Base-by-base conservation (phyloP, 2,888 invertebrate genomes). In the Agrenia bidenticulata region DNA sequence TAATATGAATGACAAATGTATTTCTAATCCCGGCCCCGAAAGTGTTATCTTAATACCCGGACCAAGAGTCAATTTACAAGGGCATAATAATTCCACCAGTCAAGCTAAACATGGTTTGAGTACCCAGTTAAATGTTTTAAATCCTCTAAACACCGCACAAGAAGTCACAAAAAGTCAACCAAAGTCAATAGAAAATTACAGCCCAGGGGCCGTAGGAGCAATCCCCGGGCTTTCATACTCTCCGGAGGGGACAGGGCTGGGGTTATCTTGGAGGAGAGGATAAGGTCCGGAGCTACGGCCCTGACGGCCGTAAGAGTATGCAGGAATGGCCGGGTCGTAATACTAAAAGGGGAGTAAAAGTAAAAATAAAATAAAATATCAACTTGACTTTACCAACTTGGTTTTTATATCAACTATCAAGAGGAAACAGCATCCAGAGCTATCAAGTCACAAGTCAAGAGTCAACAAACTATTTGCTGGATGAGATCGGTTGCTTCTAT, bases 31-130 rank as follows among this genome's bases (percentile, higher is more conserved):
- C 59, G 11, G 32, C 11, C 32, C 32, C 61, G 32, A 51, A 63
- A 61, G 61, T 57, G 65, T 62, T 65, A 63, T 69, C 66, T 63
- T 69, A 66, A 69, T 69, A 66, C 66, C 23, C 23, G 26, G 15
- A 26, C 37, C 37, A 53, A 24, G 53, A 27, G 53, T 61, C 51
- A 51, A 49, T 45, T 61, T 61, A 56, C 66, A 66, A 63, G 62
- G 66, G 63, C 62, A 66, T 66, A 66, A 63, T 66, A 66, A 66
- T 66, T 63, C 61, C 32, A 58, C 41, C 37, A 39, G 65, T 66
- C 61, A 57, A 37, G 32, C 32, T 32, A 32, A 32, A 32, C 32
- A 32, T 32, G 32, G 59, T 56, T 60, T 49, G 57, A 51, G 24
- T 17, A 32, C 39, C 41, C 51, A 53, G 50, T 53, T 61, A 37